Evolutionary conservation across 2,888 invertebrate species (phyloP).

Genomic region (Cyclophora albipunctata): DNA sequence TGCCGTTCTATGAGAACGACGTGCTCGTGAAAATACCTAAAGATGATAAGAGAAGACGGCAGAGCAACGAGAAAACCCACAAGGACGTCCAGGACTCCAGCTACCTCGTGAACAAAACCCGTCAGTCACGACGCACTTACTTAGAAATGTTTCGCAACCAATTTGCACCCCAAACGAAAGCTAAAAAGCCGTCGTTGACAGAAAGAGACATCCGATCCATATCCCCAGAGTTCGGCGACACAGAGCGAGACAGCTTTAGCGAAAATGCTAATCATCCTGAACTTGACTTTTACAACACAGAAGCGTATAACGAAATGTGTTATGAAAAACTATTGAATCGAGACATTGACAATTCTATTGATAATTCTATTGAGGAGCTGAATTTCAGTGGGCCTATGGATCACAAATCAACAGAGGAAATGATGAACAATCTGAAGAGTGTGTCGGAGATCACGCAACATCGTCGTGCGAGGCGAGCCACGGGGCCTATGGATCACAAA

Average conservation of each 20-base stretch:
- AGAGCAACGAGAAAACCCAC: slow-evolving; percentile 14
- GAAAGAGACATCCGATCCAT: slow-evolving; percentile 51
- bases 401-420: slow-evolving; percentile 27
- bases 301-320: slow-evolving; percentile 62
- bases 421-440: slow-evolving; percentile 46
- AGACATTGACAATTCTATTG: slow-evolving; percentile 36
- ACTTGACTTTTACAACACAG: slow-evolving; percentile 54
- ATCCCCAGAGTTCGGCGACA: slow-evolving; percentile 62
- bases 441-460: slow-evolving; percentile 54
- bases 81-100: slow-evolving; percentile 23
- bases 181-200: slow-evolving; percentile 18
- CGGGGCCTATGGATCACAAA: slow-evolving; percentile 25
- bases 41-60: slow-evolving; percentile 31
- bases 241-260: slow-evolving; percentile 55
- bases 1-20: slow-evolving; percentile 68
- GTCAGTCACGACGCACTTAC: slow-evolving; percentile 40
- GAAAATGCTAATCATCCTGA: slow-evolving; percentile 33
- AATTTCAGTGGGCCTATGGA: slow-evolving; percentile 25
- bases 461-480: too few species aligned
- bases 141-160: slow-evolving; percentile 61
- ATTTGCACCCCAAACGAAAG: slow-evolving; percentile 27
- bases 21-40: slow-evolving; percentile 60
- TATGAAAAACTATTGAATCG: slow-evolving; percentile 53
- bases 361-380: slow-evolving; percentile 41
- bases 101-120: slow-evolving; percentile 53